Evolutionary conservation across 2,797 vertebrate genomes (phyloP).

Genomic region (Chelidonichthys spinosus): DNA sequence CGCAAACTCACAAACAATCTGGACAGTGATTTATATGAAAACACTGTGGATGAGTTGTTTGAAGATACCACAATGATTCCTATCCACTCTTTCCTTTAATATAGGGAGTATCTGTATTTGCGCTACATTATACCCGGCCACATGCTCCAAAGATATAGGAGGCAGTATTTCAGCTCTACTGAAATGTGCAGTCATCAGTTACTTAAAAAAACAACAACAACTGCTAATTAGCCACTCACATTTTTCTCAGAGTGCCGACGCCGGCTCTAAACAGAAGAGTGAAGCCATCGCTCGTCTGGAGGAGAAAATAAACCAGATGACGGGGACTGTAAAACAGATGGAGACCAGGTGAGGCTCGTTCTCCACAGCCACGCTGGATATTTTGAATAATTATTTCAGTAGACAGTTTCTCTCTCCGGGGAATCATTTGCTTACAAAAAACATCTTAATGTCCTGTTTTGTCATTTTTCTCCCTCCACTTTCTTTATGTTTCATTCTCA

Average conservation of each 20-base stretch:
- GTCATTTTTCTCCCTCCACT: slow-evolving; percentile 68
- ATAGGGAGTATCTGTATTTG: no score
- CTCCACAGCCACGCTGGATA: background rate
- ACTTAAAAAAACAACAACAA: no score
- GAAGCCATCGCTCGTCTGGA: slow-evolving; percentile 94
- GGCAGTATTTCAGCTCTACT: no score
- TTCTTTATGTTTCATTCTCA: slow-evolving; percentile 68
- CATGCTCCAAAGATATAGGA: no score
- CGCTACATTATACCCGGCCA: no score
- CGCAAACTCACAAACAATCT: no score
- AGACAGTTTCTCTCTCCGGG: background rate
- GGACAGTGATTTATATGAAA: no score
- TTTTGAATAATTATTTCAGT: background rate
- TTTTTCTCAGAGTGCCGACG: slow-evolving; percentile 87
- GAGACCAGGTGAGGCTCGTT: slow-evolving; percentile 90
- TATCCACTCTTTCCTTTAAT: no score
- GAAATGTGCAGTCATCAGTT: no score
- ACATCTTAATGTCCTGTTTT: slow-evolving; percentile 78
- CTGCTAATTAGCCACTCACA: fast-evolving
- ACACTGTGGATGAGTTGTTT: no score
- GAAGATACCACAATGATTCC: no score
- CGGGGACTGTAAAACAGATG: slow-evolving; percentile 93
- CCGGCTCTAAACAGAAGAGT: slow-evolving; percentile 93
- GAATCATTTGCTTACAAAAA: slow-evolving; percentile 34
- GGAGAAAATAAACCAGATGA: slow-evolving; percentile 98